Conservation (phyloP, 1,140 invertebrate genomes). For the Archegozetes longisetosus region DNA sequence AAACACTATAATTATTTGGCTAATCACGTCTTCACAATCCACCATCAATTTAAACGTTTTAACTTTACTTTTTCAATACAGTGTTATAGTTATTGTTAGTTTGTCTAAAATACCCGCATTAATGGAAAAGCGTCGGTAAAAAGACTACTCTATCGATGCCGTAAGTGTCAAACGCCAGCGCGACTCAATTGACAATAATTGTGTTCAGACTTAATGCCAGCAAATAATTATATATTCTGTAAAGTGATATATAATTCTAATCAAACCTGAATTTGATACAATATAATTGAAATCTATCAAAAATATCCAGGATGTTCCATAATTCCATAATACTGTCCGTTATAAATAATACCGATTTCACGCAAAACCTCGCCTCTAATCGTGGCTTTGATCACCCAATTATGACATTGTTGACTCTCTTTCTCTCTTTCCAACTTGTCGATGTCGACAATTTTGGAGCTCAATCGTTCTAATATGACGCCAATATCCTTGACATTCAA, state of each 20-base stretch:
- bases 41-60: too few relatives aligned
- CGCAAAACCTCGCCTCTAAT: conserved; percentile 71
- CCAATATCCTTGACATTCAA: conserved; percentile 86
- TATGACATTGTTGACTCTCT: conserved; percentile 77
- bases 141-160: not conserved
- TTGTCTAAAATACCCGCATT: too few relatives aligned
- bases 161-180: not conserved
- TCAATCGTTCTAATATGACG: conserved; percentile 74
- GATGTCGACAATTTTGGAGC: conserved; percentile 80
- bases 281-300: too few relatives aligned
- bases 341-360: conserved; percentile 81
- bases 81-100: too few relatives aligned
- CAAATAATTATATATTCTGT: not conserved
- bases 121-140: too few relatives aligned
- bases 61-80: too few relatives aligned
- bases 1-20: too few relatives aligned
- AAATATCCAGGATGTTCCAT: conserved; percentile 75
- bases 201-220: not conserved
- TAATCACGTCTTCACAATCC: too few relatives aligned
- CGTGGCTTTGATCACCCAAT: conserved; percentile 84
- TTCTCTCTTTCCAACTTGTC: conserved; percentile 73
- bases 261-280: too few relatives aligned
- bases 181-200: not conserved
- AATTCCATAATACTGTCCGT: conserved; percentile 86
- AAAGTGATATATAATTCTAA: not conserved